Evolutionary conservation across 2,113 vertebrate genomes (phyloP).

Genomic region (Serinus canaria): DNA sequence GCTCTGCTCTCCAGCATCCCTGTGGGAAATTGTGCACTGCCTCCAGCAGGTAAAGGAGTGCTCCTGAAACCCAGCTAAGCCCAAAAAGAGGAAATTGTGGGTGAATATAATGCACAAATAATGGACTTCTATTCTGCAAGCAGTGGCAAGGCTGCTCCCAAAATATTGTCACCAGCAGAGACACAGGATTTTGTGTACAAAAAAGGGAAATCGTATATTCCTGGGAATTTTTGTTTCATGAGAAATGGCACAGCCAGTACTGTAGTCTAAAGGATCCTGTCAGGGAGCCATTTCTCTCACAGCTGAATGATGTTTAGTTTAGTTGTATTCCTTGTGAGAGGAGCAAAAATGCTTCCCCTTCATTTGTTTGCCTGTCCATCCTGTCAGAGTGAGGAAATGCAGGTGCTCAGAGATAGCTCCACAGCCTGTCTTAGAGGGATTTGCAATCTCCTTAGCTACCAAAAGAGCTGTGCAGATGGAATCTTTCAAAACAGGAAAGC

Average conservation of each 20-base stretch:
- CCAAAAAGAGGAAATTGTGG: neutral
- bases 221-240: neutral
- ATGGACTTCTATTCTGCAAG: neutral
- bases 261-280: neutral
- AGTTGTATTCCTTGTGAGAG: neutral
- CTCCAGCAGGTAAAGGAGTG: neutral
- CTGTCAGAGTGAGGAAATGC: neutral
- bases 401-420: neutral
- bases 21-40: accelerated
- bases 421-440: neutral
- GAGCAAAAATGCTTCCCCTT: neutral
- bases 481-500: neutral
- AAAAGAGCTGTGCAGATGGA: neutral
- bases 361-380: neutral
- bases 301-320: neutral
- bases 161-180: neutral
- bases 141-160: neutral
- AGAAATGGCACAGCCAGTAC: neutral
- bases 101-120: neutral
- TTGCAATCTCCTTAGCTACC: neutral
- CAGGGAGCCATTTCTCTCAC: neutral
- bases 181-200: neutral
- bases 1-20: neutral
- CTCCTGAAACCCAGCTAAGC: neutral
- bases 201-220: neutral